Evolutionary conservation across 2,888 invertebrate genomes (phyloP).

Genomic region (Cheilosia scutellata): DNA sequence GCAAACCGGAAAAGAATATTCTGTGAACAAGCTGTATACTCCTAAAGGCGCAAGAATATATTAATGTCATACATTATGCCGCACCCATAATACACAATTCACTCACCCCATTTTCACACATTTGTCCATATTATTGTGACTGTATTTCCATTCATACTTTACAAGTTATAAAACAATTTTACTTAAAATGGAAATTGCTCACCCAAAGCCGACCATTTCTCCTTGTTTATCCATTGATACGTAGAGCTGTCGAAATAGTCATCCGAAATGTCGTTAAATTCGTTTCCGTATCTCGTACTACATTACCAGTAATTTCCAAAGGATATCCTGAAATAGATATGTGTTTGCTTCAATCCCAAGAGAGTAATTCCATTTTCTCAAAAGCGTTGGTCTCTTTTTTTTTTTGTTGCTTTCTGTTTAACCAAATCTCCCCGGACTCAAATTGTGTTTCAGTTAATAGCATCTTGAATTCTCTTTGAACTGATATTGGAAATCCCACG

Average conservation of each 20-base stretch:
- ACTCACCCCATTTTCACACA: too few species aligned
- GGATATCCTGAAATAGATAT: slow-evolving; percentile 40
- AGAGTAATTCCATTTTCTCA: slow-evolving; percentile 39
- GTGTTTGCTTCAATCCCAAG: slow-evolving; percentile 21
- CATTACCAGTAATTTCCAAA: not conserved
- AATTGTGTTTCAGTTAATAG: slow-evolving; percentile 66
- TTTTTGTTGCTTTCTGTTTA: slow-evolving; percentile 12
- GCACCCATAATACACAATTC: too few species aligned
- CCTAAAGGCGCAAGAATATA: too few species aligned
- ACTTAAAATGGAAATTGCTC: slow-evolving; percentile 2
- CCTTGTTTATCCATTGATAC: slow-evolving; percentile 7
- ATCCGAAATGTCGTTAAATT: not conserved
- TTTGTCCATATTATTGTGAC: too few species aligned
- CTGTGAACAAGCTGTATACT: too few species aligned
- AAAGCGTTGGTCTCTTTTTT: slow-evolving; percentile 46
- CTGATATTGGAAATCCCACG: slow-evolving; percentile 61
- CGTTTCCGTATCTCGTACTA: not conserved
- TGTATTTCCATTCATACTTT: not conserved
- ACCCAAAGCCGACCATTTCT: not conserved
- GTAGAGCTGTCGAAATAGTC: slow-evolving; percentile 37
- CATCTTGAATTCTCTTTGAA: slow-evolving; percentile 63
- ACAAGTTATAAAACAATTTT: not conserved
- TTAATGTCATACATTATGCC: too few species aligned
- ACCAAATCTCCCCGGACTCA: slow-evolving; percentile 53
- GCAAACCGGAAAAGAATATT: too few species aligned